Base-by-base conservation (phyloP, 2,113 vertebrate species). In the Beaufortia kweichowensis region DNA sequence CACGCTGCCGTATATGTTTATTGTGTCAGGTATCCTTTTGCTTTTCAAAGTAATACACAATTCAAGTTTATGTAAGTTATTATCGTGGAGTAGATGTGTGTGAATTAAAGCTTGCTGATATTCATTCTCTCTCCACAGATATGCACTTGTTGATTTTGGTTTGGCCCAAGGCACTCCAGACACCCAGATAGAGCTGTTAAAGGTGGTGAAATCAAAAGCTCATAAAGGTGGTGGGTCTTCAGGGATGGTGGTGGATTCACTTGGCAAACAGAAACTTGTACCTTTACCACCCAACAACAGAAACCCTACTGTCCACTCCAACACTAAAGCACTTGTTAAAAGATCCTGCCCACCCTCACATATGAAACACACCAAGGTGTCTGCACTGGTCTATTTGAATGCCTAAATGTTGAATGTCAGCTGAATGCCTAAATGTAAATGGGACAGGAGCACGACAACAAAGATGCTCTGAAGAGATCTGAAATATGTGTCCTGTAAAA, bases 121-220 rank as follows among this genome's bases (percentile, higher is more conserved):
- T 59, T 19, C 39, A 35, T 35, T 39, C 8, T 39, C 35, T 17
- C 10, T 75, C 14, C 75, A 12, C 68, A 99, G 97, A 88, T 98
- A 95, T 39, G 92, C 97, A 1, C 91, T 99, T 78, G 96, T 99
- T 86, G 97, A 98, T 90, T 98, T 99, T 59, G 97, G 97, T 85
- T 91, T 99, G 84, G 97, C 96, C 59, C 97, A 99, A 90, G 97
- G 97, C 83, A 96, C 96, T 12, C 87, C 88, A 14, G 94, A 98
- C 86, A 98, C 95, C 0, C 92, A 94, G 91, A 94, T 99, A 33
- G 94, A 98, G 62, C 91, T 98, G 56, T 93, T 99, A 74, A 98
- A 94, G 94, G 92, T 95, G 84, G 88, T 93, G 74, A 94, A 89
- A 43, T 87, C 91, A 69, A 94, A 92, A 85, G 41, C 88, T 65